Base-by-base conservation (phyloP, 1,140 invertebrate species). In the Chlorops oryzae region DNA sequence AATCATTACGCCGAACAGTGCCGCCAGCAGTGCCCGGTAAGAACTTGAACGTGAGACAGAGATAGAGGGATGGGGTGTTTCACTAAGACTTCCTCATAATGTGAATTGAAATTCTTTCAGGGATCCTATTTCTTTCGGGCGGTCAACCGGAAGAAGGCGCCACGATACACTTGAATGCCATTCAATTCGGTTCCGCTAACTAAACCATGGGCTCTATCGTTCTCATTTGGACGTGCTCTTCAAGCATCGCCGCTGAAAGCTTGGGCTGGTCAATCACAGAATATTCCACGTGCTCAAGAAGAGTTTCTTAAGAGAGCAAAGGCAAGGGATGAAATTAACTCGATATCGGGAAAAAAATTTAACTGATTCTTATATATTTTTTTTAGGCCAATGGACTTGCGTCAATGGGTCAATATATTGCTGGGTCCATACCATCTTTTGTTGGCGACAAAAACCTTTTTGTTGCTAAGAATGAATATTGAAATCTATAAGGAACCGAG, bases 81-180 rank as follows among this genome's bases (percentile, higher is more conserved):
- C n/a, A n/a, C n/a, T n/a, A n/a, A n/a, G n/a, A n/a, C n/a, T n/a
- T n/a, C n/a, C n/a, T n/a, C n/a, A n/a, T n/a, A n/a, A n/a, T n/a
- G n/a, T n/a, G n/a, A n/a, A n/a, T n/a, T n/a, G 9, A 18, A 40
- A 5, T 45, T 17, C 28, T 65, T 69, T 10, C 63, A 75, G 75
- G 88, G 54, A 74, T 97, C 44, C 89, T 86, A 40, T 97, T 97
- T 82, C 80, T 96, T 51, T 96, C 92, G 56, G 94, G 94, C 61
- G 95, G 94, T 38, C 93, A 96, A 67, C 92, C 90, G 35, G 95
- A 97, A 68, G 91, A 96, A 65, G 93, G 96, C 61, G 92, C 95
- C 2, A 89, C 92, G 0, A 79, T 95, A 13, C 90, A 97, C 74
- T 78, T 98, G 67, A 87, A 94, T 70, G 92, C 92, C 38, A 96